Evolutionary conservation across 2,113 vertebrate genomes (phyloP), one percentile per base, ranked within the genome.

Genomic region (Sclerurus mexicanus): DNA sequence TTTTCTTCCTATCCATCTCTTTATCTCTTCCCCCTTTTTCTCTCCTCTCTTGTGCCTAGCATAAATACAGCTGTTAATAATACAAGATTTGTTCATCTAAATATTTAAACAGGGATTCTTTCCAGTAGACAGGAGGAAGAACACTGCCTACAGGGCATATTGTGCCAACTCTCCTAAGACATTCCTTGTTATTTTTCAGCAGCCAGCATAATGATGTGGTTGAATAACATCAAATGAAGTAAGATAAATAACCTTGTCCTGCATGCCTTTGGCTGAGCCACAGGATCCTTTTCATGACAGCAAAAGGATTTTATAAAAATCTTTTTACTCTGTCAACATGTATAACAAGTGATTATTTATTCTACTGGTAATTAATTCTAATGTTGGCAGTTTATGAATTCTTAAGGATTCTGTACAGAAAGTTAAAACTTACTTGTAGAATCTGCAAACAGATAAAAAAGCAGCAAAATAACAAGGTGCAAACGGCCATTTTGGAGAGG

Each of bases 211-310:
- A 95, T 93, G 68, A 73, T 94, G 84, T 93, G 77, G 74, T 95
- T 95, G 93, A 97, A 96, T 80, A 96, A 93, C 85, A 94, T 85
- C 96, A 97, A 92, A 95, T 94, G 84, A 95, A 98, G 89, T 68
- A 75, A 84, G 89, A 78, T 75, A 84, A 94, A 96, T 92, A 89
- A 80, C 86, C 59, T 35, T 78, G 53, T 68, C 89, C 68, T 44
- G 23, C 85, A 93, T 4, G 12, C 50, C 67, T 96, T 53, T 84
- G 88, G 14, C 67, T 96, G 90, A 95, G 86, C 96, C 96, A 97
- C 31, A 84, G 49, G 35, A 94, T 67, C 50, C 33, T 93, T 97
- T 96, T 89, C 47, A 80, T 68, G 69, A 59, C 72, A 86, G 76
- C 52, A 82, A 82, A 87, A 95, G 21, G 12, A 40, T 68, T 89